Percentiles rank a stretch among this genome's conserved stretches.
Evolutionary conservation across 2,888 invertebrate genomes (phyloP).

Genomic region (Melieria picta): DNA sequence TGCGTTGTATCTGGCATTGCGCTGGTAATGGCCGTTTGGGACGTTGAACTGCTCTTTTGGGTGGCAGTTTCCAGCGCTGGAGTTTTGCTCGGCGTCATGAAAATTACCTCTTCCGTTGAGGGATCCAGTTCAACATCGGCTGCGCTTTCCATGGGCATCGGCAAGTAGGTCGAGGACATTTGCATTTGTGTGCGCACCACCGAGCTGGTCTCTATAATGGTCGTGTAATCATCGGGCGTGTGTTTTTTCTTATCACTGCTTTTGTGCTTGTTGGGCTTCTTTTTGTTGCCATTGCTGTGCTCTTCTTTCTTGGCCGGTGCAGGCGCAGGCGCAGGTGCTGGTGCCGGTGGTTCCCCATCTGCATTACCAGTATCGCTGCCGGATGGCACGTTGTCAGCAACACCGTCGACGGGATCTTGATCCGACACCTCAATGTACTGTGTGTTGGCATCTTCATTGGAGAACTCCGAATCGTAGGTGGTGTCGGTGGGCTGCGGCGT

Average conservation of each 20-base stretch:
- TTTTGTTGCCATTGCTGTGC: conserved; percentile 56
- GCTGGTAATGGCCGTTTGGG: conserved; percentile 43
- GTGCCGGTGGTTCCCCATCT: conserved; percentile 45
- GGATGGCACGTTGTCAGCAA: conserved; percentile 42
- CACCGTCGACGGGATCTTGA: conserved; percentile 48
- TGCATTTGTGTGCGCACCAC: conserved; percentile 56
- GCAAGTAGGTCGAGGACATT: conserved; percentile 55
- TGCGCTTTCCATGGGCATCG: conserved; percentile 57
- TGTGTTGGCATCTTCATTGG: conserved; percentile 56
- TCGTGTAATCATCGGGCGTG: conserved; percentile 50
- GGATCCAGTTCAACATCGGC: conserved; percentile 52
- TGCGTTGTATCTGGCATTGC: conserved; percentile 20
- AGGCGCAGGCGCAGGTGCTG: conserved; percentile 10
- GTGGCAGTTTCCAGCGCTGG: conserved; percentile 52
- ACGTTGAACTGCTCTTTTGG: conserved; percentile 25
- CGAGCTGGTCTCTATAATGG: conserved; percentile 60
- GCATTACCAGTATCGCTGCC: conserved; percentile 43
- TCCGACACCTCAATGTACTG: conserved; percentile 61
- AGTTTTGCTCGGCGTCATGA: conserved; percentile 61
- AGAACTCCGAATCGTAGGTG: conserved; percentile 60
- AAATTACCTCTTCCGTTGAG: conserved; percentile 61
- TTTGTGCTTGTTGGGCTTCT: conserved; percentile 56
- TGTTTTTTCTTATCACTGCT: conserved; percentile 46
- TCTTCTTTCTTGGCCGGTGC: conserved; percentile 57
- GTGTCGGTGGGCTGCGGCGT: conserved; percentile 52